Base-by-base conservation (phyloP, 2,797 vertebrate species). In the Apogon hyalosoma region DNA sequence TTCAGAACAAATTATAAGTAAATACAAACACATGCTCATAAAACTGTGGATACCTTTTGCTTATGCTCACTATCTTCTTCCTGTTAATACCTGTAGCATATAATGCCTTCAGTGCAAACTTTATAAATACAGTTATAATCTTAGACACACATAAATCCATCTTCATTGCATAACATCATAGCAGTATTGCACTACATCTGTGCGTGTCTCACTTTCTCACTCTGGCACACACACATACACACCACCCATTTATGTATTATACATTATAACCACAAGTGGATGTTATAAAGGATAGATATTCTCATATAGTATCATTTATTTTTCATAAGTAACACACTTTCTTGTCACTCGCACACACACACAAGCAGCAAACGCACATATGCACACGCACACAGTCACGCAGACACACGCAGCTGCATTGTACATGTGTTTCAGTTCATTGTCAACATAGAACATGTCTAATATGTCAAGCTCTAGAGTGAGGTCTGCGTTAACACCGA, bases 121-220 rank as follows among this genome's bases (percentile, higher is more conserved):
- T 86, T 74, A 83, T 81, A 83, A 82, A 87, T 89, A 83, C 80
- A 69, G 54, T 75, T 82, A 57, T 33, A 60, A 84, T 82, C 76
- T 83, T 80, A 65, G 63, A 83, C 75, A 82, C 74, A 83, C 49
- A 43, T 82, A 75, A 68, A 89, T 77, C 84, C 87, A 74, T 84
- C 86, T 80, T 84, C 83, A 68, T 92, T 92, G 92, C 91, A 93
- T 92, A 92, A 91, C 90, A 90, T 89, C 88, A 82, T 78, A 82
- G 80, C 88, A 77, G 73, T 92, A 91, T 91, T 91, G 90, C 90
- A 91, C 88, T 77, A 87, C 66, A 73, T 86, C 84, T 79, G 68
- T 89, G 84, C 39, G 62, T 81, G 70, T 88, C 75, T 83, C 81
- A 83, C 75, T 80, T 82, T 66, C 76, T 79, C 82, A 40, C 77